Evolutionary conservation across 2,888 invertebrate species (phyloP), one percentile per base, ranked within the genome.

Genomic region (Catocala fraxini): DNA sequence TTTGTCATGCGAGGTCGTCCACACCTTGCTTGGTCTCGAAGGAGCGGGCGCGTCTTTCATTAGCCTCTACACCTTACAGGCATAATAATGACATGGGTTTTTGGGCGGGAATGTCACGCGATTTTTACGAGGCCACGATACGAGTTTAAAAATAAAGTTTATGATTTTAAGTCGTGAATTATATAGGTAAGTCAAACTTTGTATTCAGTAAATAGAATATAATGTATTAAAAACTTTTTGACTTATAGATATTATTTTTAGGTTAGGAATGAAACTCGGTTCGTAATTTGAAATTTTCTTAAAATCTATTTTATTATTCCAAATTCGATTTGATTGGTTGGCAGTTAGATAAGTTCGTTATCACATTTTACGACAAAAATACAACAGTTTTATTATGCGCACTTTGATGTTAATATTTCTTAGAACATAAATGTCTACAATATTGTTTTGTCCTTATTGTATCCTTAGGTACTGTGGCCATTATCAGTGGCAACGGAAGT

Each of bases 1-100:
- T 80, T 59, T 78, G 79, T 84, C 82, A 85, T 86, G 88, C 89
- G 84, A 86, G 83, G 87, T 76, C 85, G 73, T 68, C 73, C 88
- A 76, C 88, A 81, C 89, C 89, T 89, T 83, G 71, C 65, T 64
- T 60, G 85, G 92, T 92, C 93, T 93, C 93, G 89, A 92, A 93
- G 93, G 93, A 93, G 92, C 87, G 91, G 92, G 91, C 79, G 89
- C 84, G 90, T 87, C 90, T 91, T 92, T 92, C 92, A 92, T 93
- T 92, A 92, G 86, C 84, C 83, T 85, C 84, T 85, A 80, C 83
- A 83, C 89, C 90, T 91, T 91, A 88, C 69, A 81, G 83, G 82
- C 84, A 54, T 89, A 89, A 48, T 89, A 89, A 91, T 91, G 90
- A 89, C 90, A 89, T 80, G 84, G 79, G 82, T 82, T 80, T 89